Evolutionary conservation across 2,797 vertebrate species (phyloP).

Genomic region (Danio aesculapii): DNA sequence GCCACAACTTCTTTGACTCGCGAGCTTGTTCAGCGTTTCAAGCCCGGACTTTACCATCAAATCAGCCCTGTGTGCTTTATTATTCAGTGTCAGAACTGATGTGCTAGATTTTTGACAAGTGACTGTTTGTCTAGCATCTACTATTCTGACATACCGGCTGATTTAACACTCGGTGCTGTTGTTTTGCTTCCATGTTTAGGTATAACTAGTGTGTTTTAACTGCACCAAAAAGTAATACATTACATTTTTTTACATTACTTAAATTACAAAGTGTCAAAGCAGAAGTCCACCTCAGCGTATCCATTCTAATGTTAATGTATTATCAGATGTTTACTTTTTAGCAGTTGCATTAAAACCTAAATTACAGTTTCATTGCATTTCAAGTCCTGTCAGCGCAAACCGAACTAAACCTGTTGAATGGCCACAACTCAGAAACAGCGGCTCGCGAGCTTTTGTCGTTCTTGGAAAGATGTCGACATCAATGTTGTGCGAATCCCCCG

Average conservation of each 20-base stretch:
- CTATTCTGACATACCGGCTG: background rate
- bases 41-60: background rate
- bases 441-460: background rate
- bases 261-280: background rate
- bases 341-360: background rate
- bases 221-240: background rate
- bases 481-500: background rate
- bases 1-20: slow-evolving; percentile 23
- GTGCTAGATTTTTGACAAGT: background rate
- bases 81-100: background rate
- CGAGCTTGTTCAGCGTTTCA: background rate
- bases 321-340: background rate
- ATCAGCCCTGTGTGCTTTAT: background rate
- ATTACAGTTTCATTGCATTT: background rate
- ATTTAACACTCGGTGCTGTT: background rate
- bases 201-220: background rate
- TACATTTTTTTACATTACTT: background rate
- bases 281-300: background rate
- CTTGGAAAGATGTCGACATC: background rate
- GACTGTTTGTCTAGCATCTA: background rate
- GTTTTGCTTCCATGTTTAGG: background rate
- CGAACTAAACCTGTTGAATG: slow-evolving; percentile 29
- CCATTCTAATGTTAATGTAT: background rate
- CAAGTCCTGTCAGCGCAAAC: background rate
- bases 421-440: background rate